Evolutionary conservation across 2,113 vertebrate genomes (phyloP).

Genomic region (Pristiophorus japonicus): DNA sequence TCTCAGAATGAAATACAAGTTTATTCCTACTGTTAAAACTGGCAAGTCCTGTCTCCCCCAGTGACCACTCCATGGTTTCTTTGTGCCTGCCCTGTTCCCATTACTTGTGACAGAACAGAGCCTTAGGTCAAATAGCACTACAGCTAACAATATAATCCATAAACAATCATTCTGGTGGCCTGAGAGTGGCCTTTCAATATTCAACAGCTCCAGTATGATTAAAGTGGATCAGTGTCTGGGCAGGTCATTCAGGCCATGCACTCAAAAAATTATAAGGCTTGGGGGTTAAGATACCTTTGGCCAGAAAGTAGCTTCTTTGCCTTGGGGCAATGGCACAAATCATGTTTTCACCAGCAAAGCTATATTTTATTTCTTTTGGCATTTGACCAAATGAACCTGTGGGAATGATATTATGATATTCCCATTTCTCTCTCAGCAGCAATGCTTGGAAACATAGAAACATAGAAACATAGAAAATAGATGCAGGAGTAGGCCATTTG

Average conservation of each 20-base stretch:
- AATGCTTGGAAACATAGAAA: too few species aligned
- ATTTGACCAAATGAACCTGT: background rate
- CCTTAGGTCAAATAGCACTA: constrained; percentile 35
- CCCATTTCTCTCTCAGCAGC: background rate
- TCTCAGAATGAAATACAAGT: constrained; percentile 32
- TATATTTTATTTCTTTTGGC: background rate
- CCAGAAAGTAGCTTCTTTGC: background rate
- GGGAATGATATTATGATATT: constrained; percentile 13
- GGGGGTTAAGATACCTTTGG: constrained; percentile 5
- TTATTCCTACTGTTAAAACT: constrained; percentile 24
- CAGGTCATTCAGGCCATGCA: constrained; percentile 20
- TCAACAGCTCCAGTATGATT: constrained; percentile 33
- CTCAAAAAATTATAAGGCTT: constrained; percentile 15
- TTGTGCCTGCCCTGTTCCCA: constrained; percentile 26
- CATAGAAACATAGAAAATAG: too few species aligned
- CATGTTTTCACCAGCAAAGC: background rate
- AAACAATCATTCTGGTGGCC: constrained; percentile 33
- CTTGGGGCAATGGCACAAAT: background rate
- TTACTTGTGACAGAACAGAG: constrained; percentile 30
- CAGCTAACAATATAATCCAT: constrained; percentile 33
- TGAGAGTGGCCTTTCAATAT: constrained; percentile 32
- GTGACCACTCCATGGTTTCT: constrained; percentile 24
- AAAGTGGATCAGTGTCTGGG: constrained; percentile 22
- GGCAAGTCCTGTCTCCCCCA: background rate
- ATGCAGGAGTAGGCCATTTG: too few species aligned